Base-by-base conservation (phyloP, 2,888 invertebrate species). In the Caradrina clavipalpis region DNA sequence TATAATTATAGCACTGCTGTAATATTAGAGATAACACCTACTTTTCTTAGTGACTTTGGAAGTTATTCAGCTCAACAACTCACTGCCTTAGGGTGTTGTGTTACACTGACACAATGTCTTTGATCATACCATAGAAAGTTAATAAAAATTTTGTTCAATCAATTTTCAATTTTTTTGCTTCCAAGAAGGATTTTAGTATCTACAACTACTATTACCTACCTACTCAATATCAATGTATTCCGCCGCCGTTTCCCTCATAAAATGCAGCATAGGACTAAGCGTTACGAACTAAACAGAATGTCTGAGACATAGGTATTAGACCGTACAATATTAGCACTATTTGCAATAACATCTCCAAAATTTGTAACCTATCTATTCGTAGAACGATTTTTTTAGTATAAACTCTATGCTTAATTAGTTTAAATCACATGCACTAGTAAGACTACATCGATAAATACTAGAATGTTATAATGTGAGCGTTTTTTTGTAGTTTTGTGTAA, bases 351-450 rank as follows among this genome's bases (percentile, higher is more conserved):
- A 81, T 78, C 72, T 81, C 71, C 66, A 78, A 83, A 82, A 83
- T 78, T 80, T 84, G 57, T 80, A 82, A 62, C 66, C 81, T 86
- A 87, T 82, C 80, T 86, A 84, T 57, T 64, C 56, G 56, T 77
- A 81, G 59, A 80, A 77, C 75, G 62, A 62, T 69, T 76, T 82
- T 65, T 72, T 83, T 84, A 84, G 81, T 84, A 82, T 82, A 81
- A 83, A 86, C 75, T 75, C 83, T 84, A 84, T 78, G 75, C 82
- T 80, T 84, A 85, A 82, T 86, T 83, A 86, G 78, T 87, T 82
- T 79, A 78, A 83, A 84, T 86, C 82, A 87, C 87, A 86, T 85
- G 84, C 86, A 85, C 82, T 85, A 87, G 78, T 86, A 78, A 83
- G 19, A 78, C 81, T 84, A 76, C 76, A 78, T 72, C 55, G 58